Base-by-base conservation (phyloP, 2,888 invertebrate species). In the Idaea aversata region DNA sequence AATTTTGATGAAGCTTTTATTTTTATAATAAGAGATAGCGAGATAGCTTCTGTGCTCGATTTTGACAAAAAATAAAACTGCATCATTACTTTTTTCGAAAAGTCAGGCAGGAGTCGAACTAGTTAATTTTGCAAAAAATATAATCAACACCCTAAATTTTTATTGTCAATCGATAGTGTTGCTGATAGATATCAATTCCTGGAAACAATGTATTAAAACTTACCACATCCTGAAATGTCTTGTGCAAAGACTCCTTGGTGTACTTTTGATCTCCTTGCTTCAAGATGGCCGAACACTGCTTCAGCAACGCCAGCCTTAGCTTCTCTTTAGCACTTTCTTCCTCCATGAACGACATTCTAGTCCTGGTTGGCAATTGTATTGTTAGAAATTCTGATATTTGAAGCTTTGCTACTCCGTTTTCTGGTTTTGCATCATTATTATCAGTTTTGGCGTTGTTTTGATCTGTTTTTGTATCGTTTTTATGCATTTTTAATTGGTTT, bases 171-270 rank as follows among this genome's bases (percentile, higher is more conserved):
- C 25, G 25, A 25, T 25, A 25, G 25, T 25, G 25, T 25, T 25
- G 3, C 25, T 25, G 25, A 25, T 1, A 25, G 25, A 25, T 1
- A 25, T 25, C 25, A 25, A 25, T 25, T 25, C 25, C 25, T 25
- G 5, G 16, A 60, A 13, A 16, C 7, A 15, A n/a, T n/a, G n/a
- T n/a, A n/a, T n/a, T n/a, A 35, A n/a, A 36, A 69, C 94, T 89
- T 85, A 96, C 96, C 95, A 95, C 95, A 83, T 95, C 94, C 73
- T 95, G 95, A 80, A 96, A 95, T 34, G 95, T 93, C 72, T 93
- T 92, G 73, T 95, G 94, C 76, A 96, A 93, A 0, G 93, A 86
- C 68, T 96, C 96, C 79, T 94, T 95, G 59, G 91, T 94, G 77
- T 95, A 95, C 71, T 93, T 91, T 73, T 91, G 88, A 38, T 93